Conservation (phyloP, 2,888 invertebrate species). For the Dasypolia templi region DNA sequence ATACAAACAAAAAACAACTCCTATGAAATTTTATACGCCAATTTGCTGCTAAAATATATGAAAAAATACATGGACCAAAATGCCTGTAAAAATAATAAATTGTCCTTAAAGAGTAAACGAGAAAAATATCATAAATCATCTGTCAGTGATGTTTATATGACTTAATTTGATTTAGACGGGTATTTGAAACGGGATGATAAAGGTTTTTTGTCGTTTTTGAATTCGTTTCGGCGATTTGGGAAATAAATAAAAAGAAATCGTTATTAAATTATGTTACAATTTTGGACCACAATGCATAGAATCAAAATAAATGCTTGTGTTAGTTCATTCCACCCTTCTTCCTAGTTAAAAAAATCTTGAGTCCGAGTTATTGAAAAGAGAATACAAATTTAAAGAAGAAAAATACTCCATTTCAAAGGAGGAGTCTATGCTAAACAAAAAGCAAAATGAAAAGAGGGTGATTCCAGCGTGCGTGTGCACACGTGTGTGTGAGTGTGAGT, state of each 20-base stretch:
- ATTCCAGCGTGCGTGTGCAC: no score
- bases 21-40: conserved; percentile 1
- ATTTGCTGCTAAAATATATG: conserved; percentile 42
- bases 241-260: conserved; percentile 35
- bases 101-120: conserved; percentile 59
- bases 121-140: conserved; percentile 67
- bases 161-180: conserved; percentile 68
- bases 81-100: conserved; percentile 56
- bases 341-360: no score
- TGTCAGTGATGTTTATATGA: conserved; percentile 60
- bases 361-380: no score
- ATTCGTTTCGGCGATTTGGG: conserved; percentile 27
- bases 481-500: no score
- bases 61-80: conserved; percentile 42
- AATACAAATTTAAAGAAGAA: no score
- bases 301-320: no score
- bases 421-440: no score
- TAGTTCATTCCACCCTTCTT: no score
- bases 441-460: no score
- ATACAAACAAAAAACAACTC: conserved; percentile 5
- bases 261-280: background rate
- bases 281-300: background rate
- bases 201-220: conserved; percentile 24
- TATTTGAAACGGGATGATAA: conserved; percentile 57
- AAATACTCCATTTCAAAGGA: no score